These are phyloP conservation scores for Syngnathus floridae DNA, from an alignment of 2,113 vertebrate species.

Conservation along the genomic window DNA sequence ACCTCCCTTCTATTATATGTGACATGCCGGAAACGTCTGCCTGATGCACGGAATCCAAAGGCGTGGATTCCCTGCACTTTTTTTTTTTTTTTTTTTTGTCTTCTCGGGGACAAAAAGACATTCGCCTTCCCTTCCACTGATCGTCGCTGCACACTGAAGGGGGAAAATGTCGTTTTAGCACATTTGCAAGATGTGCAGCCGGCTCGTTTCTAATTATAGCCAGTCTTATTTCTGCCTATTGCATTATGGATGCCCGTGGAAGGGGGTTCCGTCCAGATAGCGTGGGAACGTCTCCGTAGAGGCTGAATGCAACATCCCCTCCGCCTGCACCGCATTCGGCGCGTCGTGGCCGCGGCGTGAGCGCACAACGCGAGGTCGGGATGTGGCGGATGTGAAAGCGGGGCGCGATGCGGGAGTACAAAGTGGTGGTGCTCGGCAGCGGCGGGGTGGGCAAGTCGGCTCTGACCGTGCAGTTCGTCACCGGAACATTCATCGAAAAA, in stretches of 20 bases:
- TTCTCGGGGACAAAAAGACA: conserved; percentile 13
- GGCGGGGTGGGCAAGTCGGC: conserved; percentile 89
- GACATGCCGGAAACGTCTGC: conserved; percentile 37
- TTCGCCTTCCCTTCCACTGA: conserved; percentile 27
- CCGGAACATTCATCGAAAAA: conserved; percentile 88
- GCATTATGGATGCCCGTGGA: conserved; percentile 59
- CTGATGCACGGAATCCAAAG: conserved; percentile 48
- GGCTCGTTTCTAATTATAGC: conserved; percentile 42
- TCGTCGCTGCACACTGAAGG: conserved; percentile 15
- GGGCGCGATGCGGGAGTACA: conserved; percentile 86
- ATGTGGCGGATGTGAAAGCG: conserved; percentile 37
- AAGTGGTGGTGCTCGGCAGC: conserved; percentile 90
- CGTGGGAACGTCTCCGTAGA: conserved; percentile 53
- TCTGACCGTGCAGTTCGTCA: conserved; percentile 88
- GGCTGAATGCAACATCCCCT: conserved; percentile 42
- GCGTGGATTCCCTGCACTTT: conserved; percentile 54
- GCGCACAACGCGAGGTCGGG: conserved; percentile 10
- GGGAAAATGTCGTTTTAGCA: conserved; percentile 15
- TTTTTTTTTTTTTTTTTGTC: conserved; percentile 7
- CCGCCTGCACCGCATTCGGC: conserved; percentile 9
- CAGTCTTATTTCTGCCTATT: conserved; percentile 34
- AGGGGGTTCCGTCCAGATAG: conserved; percentile 51
- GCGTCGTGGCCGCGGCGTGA: conserved; percentile 35
- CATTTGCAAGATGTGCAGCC: conserved; percentile 36
- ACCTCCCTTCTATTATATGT: conserved; percentile 26